A percentile compares a stretch with the other conserved stretches of the same genome.
Evolutionary conservation across 2,113 vertebrate species (phyloP).

Genomic region (Microtus pennsylvanicus): DNA sequence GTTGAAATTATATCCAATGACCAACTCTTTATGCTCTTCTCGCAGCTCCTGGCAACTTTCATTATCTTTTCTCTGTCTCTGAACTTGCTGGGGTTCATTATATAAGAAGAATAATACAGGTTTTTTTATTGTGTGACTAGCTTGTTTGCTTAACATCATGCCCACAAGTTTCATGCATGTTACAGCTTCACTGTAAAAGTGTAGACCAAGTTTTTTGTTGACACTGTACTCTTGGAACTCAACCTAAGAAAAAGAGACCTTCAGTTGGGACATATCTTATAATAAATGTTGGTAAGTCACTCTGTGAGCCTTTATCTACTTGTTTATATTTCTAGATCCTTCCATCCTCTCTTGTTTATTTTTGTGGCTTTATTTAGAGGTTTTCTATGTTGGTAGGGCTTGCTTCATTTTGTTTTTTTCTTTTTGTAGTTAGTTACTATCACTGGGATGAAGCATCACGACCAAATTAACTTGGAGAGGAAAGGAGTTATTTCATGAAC

Average conservation of each 20-base stretch:
- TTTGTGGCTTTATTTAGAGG: neutral
- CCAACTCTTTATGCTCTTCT: neutral
- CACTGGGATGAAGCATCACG: neutral
- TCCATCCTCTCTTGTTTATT: neutral
- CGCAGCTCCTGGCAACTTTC: too few species aligned
- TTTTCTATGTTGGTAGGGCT: neutral
- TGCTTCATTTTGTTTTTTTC: neutral
- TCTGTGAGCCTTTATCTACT: neutral
- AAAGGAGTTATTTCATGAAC: neutral
- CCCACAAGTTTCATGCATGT: neutral
- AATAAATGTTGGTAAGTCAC: neutral
- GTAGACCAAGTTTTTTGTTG: neutral
- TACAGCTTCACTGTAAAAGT: neutral
- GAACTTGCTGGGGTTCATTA: neutral
- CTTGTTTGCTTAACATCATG: neutral
- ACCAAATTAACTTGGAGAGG: neutral
- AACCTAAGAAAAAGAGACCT: neutral
- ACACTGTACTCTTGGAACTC: neutral
- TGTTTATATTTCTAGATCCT: neutral
- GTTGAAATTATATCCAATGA: neutral
- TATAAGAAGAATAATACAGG: neutral
- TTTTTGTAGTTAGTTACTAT: neutral
- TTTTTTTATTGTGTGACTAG: neutral
- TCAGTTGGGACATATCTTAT: neutral
- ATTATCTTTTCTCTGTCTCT: neutral